Conservation (phyloP, 2,797 vertebrate genomes). For the Pelodytes ibericus region DNA sequence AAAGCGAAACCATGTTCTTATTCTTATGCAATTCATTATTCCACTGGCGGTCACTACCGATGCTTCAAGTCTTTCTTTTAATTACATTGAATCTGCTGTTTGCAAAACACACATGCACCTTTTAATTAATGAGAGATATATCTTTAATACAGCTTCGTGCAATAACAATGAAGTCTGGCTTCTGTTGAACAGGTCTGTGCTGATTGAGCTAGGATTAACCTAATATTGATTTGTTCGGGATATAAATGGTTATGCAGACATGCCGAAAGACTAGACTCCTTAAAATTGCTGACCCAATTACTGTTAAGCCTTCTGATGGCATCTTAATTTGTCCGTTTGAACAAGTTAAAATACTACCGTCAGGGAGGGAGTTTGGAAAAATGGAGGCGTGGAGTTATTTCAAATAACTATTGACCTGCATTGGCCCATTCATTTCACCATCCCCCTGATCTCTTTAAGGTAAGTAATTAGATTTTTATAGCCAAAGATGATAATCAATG, state of each 20-base stretch:
- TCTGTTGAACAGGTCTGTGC: conserved; percentile 46
- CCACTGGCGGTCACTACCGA: neutral
- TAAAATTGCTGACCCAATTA: conserved; percentile 66
- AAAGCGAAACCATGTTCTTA: no score
- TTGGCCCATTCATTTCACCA: conserved; percentile 63
- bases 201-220: conserved; percentile 58
- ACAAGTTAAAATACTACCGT: conserved; percentile 64
- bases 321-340: conserved; percentile 65
- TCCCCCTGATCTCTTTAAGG: conserved; percentile 59
- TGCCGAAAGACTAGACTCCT: conserved; percentile 62
- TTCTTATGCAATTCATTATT: conserved; percentile 37
- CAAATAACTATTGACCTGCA: conserved; percentile 67
- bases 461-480: conserved; percentile 71
- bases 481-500: conserved; percentile 65
- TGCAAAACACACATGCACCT: neutral
- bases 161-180: conserved; percentile 48
- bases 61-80: neutral
- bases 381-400: conserved; percentile 64
- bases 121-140: conserved; percentile 26
- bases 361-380: conserved; percentile 46
- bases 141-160: neutral
- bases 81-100: neutral
- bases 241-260: conserved; percentile 62
- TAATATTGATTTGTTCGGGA: conserved; percentile 62
- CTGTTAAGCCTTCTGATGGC: conserved; percentile 62